Base-by-base conservation (phyloP, 2,888 invertebrate species). In the Lasioglossum malachurum region DNA sequence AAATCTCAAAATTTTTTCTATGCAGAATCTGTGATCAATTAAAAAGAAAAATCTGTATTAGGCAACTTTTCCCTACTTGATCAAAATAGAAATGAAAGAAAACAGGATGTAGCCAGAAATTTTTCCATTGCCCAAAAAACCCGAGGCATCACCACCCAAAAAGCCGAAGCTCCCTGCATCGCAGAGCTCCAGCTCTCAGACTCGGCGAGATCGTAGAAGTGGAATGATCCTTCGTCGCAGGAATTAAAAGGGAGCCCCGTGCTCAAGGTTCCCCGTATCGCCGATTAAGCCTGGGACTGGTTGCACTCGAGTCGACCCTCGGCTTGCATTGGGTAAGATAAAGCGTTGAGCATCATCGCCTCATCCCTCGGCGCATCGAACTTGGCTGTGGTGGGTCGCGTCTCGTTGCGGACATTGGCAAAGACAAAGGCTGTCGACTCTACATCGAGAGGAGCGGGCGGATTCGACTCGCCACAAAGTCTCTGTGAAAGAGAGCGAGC, bases 261-360 rank as follows among this genome's bases (percentile, higher is more conserved):
- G 35, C 76, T 82, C 57, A 5, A 83, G 46, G 64, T 53, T 44
- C 71, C 69, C 57, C 46, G 16, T n/a, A 44, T 75, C 75, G 16
- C n/a, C 84, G 84, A 84, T 85, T 85, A 85, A 85, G 73, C 80
- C 12, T 75, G 67, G 64, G 64, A 14, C 64, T 46, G 0, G 2
- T 53, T 38, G 53, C 78, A 75, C 85, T 85, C 85, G 85, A 85
- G 57, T 31, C 84, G 38, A 85, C 80, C 86, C 86, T 85, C 67
- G 46, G 44, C 44, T 85, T 57, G 75, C 79, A 73, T 75, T 75
- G 85, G 0, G 38, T 2, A 64, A 76, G 79, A 85, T 85, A 84
- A 85, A 85, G 84, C 67, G 78, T 10, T 64, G 64, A 64, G 19
- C n/a, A 16, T 12, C 82, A 23, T 31, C n/a, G 53, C n/a, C 8